Conservation (phyloP, 2,888 invertebrate genomes). For the Epirrita christyi region DNA sequence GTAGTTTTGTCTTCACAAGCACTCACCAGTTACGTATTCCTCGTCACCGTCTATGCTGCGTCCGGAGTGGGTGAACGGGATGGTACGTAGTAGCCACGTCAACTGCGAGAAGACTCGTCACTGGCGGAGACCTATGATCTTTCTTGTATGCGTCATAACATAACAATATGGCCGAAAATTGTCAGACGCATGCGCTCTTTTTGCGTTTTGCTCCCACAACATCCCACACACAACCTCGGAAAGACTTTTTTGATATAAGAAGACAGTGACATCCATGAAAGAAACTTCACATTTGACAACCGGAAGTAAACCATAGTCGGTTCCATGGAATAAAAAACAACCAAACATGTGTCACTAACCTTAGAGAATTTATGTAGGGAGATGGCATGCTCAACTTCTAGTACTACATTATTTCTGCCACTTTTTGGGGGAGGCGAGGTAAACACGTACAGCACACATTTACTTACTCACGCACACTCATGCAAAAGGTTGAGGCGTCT, state of each 20-base stretch:
- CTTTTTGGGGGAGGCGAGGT: too few species aligned
- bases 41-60: slow-evolving; percentile 97
- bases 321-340: too few species aligned
- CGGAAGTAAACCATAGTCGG: not conserved
- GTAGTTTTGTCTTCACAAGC: slow-evolving; percentile 85
- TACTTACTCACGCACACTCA: too few species aligned
- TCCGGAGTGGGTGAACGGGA: slow-evolving; percentile 96
- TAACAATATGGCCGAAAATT: slow-evolving; percentile 88
- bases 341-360: too few species aligned
- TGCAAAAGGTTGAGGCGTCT: too few species aligned
- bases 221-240: too few species aligned
- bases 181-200: slow-evolving; percentile 74
- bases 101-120: slow-evolving; percentile 94
- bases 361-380: too few species aligned
- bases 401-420: too few species aligned
- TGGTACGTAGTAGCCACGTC: slow-evolving; percentile 97
- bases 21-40: slow-evolving; percentile 97
- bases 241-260: not conserved
- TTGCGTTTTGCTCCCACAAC: slow-evolving; percentile 33
- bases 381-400: too few species aligned
- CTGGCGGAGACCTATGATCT: slow-evolving; percentile 90
- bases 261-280: not conserved
- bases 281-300: not conserved
- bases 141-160: slow-evolving; percentile 91
- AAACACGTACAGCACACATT: too few species aligned